These are phyloP conservation scores for Himalopsyche phryganea DNA, from an alignment of 1,140 invertebrate genomes.

Conservation along the genomic window DNA sequence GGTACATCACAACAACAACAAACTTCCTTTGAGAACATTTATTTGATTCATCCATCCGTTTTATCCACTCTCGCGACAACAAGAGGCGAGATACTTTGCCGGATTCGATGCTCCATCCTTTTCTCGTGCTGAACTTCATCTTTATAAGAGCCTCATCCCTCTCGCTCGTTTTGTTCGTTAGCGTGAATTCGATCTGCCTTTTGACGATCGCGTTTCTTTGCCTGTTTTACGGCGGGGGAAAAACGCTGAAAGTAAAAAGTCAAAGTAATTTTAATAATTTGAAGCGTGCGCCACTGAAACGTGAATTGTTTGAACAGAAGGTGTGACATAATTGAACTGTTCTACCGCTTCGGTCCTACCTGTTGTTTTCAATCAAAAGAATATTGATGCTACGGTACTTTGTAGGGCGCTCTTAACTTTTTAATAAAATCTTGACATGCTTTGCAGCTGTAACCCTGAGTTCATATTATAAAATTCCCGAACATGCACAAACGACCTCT, in stretches of 20 bases:
- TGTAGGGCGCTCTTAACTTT: too few relatives aligned
- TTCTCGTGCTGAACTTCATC: not conserved
- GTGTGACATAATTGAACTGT: not conserved
- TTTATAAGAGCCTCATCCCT: not conserved
- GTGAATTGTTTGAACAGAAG: not conserved
- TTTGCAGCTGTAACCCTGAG: not conserved
- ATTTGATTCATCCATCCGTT: conserved; percentile 34
- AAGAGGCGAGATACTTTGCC: conserved; percentile 23
- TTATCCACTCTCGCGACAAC: conserved; percentile 32
- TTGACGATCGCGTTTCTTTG: conserved; percentile 16
- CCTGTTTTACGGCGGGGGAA: not conserved
- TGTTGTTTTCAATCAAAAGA: too few relatives aligned
- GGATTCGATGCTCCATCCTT: not conserved
- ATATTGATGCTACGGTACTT: too few relatives aligned
- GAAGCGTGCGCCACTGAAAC: not conserved
- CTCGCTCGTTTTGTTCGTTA: conserved; percentile 11
- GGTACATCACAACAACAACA: conserved; percentile 30
- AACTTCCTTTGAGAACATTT: conserved; percentile 32
- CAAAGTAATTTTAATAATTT: conserved; percentile 12
- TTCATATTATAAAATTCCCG: not conserved
- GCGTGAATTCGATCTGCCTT: conserved; percentile 24
- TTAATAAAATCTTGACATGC: too few relatives aligned
- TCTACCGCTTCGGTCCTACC: too few relatives aligned
- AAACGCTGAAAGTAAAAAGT: not conserved
- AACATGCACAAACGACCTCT: too few relatives aligned